Base-by-base conservation (phyloP, 2,797 vertebrate species). In the Cygnus olor region DNA sequence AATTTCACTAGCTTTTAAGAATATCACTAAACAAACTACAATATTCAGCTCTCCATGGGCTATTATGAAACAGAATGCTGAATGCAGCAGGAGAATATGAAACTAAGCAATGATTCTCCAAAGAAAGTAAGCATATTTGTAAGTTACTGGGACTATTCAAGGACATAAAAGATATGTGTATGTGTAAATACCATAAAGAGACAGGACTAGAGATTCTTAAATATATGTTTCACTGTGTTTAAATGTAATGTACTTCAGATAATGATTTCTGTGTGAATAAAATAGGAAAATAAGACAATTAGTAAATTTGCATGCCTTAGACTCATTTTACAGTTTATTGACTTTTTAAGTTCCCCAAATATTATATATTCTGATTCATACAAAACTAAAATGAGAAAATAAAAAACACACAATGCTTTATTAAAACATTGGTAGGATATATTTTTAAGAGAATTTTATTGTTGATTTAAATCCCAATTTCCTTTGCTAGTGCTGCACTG, bases 101-200 rank as follows among this genome's bases (percentile, higher is more conserved):
- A 85, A 92, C 36, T 61, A 91, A 95, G 42, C 74, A 95, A 68
- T 88, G 94, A 96, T 90, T 96, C 94, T 94, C 93, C 93, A 95
- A 63, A 73, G 78, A 86, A 90, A 80, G 74, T 85, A 94, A 96
- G 85, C 53, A 82, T 14, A 54, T 77, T 91, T 76, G 15, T 49
- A 92, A 60, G 49, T 71, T 85, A 85, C 49, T 3, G 6, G 40
- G 68, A 89, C 30, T 88, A 40, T 42, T 91, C 83, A 95, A 96
- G 94, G 85, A 72, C 72, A 0, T 64, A 85, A 74, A 84, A 64
- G 63, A 72, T 38, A 51, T 0, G 2, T 0, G 0, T 71, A 69
- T 28, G 9, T 1, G 1, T 60, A 91, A 95, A 70, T 30, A 40
- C 9, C 36, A 20, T 40, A 56, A 79, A 68, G 9, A 81, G n/a